Evolutionary conservation across 2,888 invertebrate genomes (phyloP), one percentile per base, ranked within the genome.

Genomic region (Gandaritis pyraliata): DNA sequence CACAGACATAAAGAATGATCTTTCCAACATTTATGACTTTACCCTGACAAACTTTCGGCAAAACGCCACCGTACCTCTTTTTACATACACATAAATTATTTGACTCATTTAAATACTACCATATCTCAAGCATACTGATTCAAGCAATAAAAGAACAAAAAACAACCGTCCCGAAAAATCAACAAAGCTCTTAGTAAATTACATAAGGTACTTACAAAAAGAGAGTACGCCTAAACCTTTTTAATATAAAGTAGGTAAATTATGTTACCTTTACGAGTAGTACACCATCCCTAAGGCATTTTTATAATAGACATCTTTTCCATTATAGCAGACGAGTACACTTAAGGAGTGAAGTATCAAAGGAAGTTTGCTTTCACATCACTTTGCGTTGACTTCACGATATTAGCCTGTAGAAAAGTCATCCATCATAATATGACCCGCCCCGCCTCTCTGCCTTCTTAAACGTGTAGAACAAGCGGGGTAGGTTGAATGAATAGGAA

Each of bases 361-460:
- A 80, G 81, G 81, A 81, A 81, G 83, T 83, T 83, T 81, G 77
- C 75, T 74, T 78, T 77, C 73, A 79, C 80, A 79, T 83, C 83
- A 80, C 78, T 80, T 78, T 76, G 63, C 68, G 72, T 73, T 74
- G 71, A 75, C 75, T 78, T 74, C 74, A 74, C 73, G 75, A 69
- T 78, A 83, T 83, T 84, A 84, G 76, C 81, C 82, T 81, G 79
- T 74, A 78, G 69, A 68, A 69, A 70, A 66, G 60, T 61, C 53
- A 64, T 58, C 83, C 73, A 78, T 55, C 66, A 59, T 65, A 50
- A n/a, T 38, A 56, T 62, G 81, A 76, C 47, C 78, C 58, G 8
- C 71, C 62, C 46, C 52, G 52, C 69, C 65, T 64, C 64, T 65
- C 63, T 63, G 56, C 58, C 18, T 64, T 60, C 58, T 30, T 33